A percentile compares a stretch with the other conserved stretches of the same genome.
Evolutionary conservation across 2,797 vertebrate genomes (phyloP).

Genomic region (Tokudaia tokunoshimensis): DNA sequence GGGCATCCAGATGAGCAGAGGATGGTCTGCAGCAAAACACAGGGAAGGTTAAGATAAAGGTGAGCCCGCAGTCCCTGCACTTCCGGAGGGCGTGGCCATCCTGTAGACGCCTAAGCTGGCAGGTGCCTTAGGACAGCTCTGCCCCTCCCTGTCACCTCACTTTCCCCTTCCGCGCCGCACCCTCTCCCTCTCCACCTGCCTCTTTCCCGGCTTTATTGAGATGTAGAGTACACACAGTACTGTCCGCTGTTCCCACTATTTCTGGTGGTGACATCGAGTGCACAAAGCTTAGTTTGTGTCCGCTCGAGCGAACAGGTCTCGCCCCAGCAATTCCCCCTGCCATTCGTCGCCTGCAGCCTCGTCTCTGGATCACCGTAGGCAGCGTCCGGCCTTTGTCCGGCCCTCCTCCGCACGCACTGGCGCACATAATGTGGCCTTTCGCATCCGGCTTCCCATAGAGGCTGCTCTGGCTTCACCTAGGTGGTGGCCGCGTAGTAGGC

Average conservation of each 20-base stretch:
- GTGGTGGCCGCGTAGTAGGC: neutral
- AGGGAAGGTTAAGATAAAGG: neutral
- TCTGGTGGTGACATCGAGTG: neutral
- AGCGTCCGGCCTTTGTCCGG: neutral
- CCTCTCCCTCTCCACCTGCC: neutral
- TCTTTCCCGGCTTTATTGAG: neutral
- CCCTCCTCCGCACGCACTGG: neutral
- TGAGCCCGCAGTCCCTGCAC: neutral
- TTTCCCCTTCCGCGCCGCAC: neutral
- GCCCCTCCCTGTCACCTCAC: neutral
- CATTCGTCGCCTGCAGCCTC: neutral
- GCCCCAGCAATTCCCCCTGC: neutral
- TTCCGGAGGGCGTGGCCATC: neutral
- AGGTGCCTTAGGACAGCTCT: neutral
- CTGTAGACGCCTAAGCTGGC: neutral
- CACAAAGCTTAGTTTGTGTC: neutral
- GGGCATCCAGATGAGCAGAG: no score
- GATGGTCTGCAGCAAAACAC: neutral
- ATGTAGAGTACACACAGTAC: neutral
- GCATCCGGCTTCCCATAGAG: neutral
- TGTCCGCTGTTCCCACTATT: neutral
- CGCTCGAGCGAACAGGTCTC: neutral
- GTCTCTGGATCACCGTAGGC: neutral
- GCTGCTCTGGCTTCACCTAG: neutral
- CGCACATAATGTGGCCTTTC: neutral